A percentile compares a stretch with the other conserved stretches of the same genome.
Conservation (phyloP, 2,888 invertebrate species). For the Yponomeuta evonymella region DNA sequence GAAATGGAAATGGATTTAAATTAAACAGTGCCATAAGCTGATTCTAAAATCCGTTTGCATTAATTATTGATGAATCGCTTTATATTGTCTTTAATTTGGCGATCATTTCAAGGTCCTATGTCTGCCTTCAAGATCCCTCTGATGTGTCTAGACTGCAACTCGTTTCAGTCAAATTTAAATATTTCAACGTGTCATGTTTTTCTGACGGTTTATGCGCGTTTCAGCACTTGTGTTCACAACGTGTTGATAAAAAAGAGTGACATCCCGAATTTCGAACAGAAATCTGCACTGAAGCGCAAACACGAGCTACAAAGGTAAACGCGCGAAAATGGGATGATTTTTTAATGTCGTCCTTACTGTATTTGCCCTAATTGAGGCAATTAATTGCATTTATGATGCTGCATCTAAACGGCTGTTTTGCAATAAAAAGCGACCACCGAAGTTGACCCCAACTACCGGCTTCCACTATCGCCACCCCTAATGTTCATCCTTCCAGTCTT, state of each 20-base stretch:
- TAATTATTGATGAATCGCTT: background rate
- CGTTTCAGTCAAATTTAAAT: background rate
- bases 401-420: background rate
- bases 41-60: background rate
- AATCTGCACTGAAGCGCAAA: background rate
- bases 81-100: background rate
- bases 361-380: background rate
- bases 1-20: background rate
- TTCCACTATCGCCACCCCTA: background rate
- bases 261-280: conserved; percentile 35
- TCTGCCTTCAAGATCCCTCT: background rate
- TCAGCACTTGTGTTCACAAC: conserved; percentile 48
- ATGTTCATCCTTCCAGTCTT: background rate
- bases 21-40: background rate
- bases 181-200: conserved; percentile 42
- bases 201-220: conserved; percentile 40
- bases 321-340: background rate
- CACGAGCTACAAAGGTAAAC: background rate
- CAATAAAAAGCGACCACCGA: background rate
- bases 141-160: background rate
- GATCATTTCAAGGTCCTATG: background rate
- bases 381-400: background rate
- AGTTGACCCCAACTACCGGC: background rate
- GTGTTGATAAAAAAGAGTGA: conserved; percentile 45
- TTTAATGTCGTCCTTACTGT: background rate